These are phyloP conservation scores for Cotesia congregata DNA, from an alignment of 2,888 invertebrate species.

Conservation along the genomic window DNA sequence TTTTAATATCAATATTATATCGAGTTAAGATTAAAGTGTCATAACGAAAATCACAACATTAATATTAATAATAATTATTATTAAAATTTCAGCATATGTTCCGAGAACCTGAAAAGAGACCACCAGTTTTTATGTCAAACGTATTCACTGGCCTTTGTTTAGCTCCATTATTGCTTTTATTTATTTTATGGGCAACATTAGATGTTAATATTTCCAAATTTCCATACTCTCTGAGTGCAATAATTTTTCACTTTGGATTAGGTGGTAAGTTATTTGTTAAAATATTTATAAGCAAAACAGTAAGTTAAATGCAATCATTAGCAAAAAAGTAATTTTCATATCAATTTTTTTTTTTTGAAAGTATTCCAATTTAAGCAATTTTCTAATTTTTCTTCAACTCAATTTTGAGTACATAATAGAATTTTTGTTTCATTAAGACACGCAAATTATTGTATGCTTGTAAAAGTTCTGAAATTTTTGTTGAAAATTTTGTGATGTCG, in stretches of 20 bases:
- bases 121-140: constrained; percentile 89
- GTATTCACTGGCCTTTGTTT: constrained; percentile 89
- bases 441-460: no score
- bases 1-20: no score
- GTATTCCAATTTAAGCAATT: no score
- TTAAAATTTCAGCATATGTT: constrained; percentile 80
- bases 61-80: constrained; percentile 24
- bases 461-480: no score
- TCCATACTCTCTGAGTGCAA: constrained; percentile 82
- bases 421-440: no score
- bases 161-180: constrained; percentile 85
- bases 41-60: background rate
- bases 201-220: constrained; percentile 90
- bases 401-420: no score
- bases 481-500: no score
- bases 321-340: no score
- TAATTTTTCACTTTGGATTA: constrained; percentile 91
- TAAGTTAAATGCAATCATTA: background rate
- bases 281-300: background rate
- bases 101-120: constrained; percentile 92
- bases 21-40: no score
- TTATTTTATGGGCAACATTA: constrained; percentile 88
- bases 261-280: constrained; percentile 74
- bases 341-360: no score
- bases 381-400: no score